Evolutionary conservation across 2,113 vertebrate species (phyloP), one percentile per base, ranked within the genome.

Genomic region (Phasianus colchicus): DNA sequence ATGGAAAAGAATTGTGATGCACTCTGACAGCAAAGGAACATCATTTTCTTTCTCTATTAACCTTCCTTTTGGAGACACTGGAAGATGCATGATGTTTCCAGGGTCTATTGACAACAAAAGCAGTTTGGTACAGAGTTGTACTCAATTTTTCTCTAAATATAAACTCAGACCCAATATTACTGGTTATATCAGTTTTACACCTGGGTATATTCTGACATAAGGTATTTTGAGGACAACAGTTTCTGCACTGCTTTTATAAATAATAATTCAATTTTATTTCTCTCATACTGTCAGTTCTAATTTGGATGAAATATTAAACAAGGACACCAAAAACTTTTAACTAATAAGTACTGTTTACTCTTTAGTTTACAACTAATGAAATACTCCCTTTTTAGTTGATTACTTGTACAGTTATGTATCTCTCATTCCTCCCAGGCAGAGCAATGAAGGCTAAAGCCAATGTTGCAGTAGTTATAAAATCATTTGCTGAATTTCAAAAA

Each of bases 31-130:
- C 79, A 60, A 79, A 80, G 24, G 36, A 93, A 69, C 88, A 81
- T 84, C 73, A 75, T 84, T 86, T 96, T 92, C 85, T 95, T 61
- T 82, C 73, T 64, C 79, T 78, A 69, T 97, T 95, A 88, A 30
- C 43, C 83, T 81, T 78, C 24, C 30, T 43, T 78, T 45, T 61
- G 73, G 79, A 74, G 21, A 48, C 34, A n/a, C n/a, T 91, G 52
- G 60, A 96, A 96, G 88, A 90, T 48, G 73, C 88, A 94, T 48
- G 85, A 54, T n/a, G 20, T 48, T 83, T 72, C 52, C 73, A 65
- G 61, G 18, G 21, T 78, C 76, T 96, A 63, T 34, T 82, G 88
- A 88, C 88, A 94, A 54, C 27, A 83, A 45, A 95, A 93, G 24
- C 36, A 36, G 54, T 45, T 82, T 95, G 81, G 72, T 42, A 17